Evolutionary conservation across 1,140 invertebrate species (phyloP).

Genomic region (Magallana gigas): DNA sequence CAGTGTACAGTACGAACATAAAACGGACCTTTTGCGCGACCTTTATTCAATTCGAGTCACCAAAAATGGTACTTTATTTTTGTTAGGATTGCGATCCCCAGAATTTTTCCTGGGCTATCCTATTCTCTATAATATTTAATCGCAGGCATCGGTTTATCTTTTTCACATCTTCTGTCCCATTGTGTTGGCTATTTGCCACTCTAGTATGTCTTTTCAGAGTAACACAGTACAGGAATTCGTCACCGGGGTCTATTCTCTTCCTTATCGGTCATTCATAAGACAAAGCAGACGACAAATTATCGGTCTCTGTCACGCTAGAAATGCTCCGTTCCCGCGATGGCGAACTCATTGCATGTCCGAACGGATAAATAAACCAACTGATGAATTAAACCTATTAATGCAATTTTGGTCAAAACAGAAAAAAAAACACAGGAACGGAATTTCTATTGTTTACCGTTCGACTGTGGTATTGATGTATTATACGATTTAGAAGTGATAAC

Average conservation of each 20-base stretch:
- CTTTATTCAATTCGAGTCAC: background rate
- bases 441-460: conserved; percentile 29
- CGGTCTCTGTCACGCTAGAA: conserved; percentile 49
- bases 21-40: background rate
- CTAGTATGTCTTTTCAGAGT: conserved; percentile 45
- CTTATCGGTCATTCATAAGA: conserved; percentile 39
- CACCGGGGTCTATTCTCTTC: conserved; percentile 31
- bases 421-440: conserved; percentile 49
- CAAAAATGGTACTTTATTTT: background rate
- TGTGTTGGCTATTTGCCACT: conserved; percentile 51
- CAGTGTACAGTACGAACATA: background rate
- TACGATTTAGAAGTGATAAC: conserved; percentile 10
- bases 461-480: conserved; percentile 34
- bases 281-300: conserved; percentile 50
- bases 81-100: background rate
- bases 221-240: conserved; percentile 39
- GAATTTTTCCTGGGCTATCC: background rate
- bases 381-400: conserved; percentile 47
- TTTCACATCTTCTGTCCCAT: conserved; percentile 18
- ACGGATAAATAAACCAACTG: conserved; percentile 49
- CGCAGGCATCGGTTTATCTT: conserved; percentile 27
- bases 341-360: conserved; percentile 42
- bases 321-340: conserved; percentile 26
- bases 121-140: background rate
- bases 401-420: conserved; percentile 41